Percentiles rank a stretch among this genome's conserved stretches.
Conservation (phyloP, 2,797 vertebrate genomes). For the Falco biarmicus region DNA sequence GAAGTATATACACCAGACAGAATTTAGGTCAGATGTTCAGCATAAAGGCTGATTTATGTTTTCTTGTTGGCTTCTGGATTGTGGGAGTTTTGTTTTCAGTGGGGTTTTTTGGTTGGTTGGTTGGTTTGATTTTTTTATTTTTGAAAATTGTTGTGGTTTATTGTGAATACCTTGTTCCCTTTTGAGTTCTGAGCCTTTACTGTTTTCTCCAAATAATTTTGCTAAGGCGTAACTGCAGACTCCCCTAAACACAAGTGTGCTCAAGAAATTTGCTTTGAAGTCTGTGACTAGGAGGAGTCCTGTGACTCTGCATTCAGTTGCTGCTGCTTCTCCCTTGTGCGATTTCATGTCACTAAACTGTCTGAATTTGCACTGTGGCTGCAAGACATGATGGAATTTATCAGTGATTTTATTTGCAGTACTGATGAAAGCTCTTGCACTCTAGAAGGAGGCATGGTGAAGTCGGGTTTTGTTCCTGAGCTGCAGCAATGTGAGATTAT, state of each 20-base stretch:
- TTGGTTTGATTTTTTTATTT: background rate
- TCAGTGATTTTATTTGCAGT: background rate
- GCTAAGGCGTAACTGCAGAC: background rate
- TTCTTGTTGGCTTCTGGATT: background rate
- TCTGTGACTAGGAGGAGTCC: background rate
- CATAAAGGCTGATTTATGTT: background rate
- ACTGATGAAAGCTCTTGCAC: background rate
- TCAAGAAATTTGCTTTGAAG: background rate
- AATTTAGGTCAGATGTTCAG: background rate
- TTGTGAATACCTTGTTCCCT: background rate
- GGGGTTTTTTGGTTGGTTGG: too few relatives aligned
- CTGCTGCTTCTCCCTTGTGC: background rate
- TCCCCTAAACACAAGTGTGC: background rate
- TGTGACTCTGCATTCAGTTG: background rate
- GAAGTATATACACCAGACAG: background rate
- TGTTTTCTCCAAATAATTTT: background rate
- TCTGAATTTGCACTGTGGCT: background rate
- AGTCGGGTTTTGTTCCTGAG: background rate
- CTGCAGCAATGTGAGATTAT: background rate
- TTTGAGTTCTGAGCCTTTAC: background rate
- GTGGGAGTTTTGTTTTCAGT: too few relatives aligned
- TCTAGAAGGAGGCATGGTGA: too few relatives aligned
- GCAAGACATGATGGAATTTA: too few relatives aligned
- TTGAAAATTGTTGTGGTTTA: background rate
- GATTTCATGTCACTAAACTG: background rate